Conservation (phyloP, 2,113 vertebrate species). For the Mastomys coucha region DNA sequence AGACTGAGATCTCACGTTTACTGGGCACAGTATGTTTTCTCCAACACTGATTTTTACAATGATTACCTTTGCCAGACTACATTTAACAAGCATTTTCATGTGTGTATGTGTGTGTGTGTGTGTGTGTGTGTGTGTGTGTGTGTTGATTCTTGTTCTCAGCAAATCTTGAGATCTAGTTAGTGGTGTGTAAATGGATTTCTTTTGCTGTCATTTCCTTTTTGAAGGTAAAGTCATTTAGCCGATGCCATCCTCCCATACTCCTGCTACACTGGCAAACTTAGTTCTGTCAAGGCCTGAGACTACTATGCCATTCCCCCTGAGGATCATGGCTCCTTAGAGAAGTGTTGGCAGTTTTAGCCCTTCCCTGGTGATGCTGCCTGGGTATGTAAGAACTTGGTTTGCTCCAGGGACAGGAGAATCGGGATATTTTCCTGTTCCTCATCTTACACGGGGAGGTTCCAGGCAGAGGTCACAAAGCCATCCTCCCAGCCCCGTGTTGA, state of each 20-base stretch:
- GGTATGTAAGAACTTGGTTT: background rate
- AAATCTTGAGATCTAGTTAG: slow-evolving; percentile 23
- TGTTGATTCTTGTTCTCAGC: background rate
- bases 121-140: background rate
- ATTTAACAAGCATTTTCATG: background rate
- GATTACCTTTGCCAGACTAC: slow-evolving; percentile 22
- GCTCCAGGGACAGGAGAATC: background rate
- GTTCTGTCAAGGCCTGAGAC: background rate
- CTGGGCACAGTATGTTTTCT: slow-evolving; percentile 63
- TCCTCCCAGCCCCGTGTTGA: background rate
- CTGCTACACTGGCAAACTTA: background rate
- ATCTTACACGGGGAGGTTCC: background rate
- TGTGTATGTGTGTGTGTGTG: background rate
- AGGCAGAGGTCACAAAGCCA: background rate
- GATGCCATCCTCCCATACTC: background rate
- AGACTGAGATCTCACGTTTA: slow-evolving; percentile 42
- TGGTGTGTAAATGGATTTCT: background rate
- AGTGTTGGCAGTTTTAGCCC: background rate
- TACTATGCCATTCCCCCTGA: background rate
- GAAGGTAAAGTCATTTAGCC: background rate
- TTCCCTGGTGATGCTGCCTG: background rate
- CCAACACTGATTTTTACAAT: slow-evolving; percentile 44
- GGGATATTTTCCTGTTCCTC: background rate
- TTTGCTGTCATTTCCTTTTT: background rate
- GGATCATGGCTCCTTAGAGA: background rate